A percentile compares a stretch with the other conserved stretches of the same genome.
phyloP scores from a whole-genome alignment of 2,888 invertebrate species.

The Agrotis clavis region DNA sequence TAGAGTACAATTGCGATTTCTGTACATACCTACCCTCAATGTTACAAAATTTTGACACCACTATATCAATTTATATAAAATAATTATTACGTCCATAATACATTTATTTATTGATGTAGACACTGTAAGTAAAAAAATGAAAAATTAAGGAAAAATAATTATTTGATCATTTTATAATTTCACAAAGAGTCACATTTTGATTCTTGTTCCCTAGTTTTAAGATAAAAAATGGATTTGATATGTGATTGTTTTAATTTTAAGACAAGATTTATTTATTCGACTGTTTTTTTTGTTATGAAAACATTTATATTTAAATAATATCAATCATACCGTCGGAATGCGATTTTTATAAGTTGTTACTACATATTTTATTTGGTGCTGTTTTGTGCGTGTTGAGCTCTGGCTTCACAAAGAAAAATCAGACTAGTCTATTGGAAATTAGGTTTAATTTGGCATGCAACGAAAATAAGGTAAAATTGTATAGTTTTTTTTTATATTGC shows the following conservation, averaged over 20 bases:
- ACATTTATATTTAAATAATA: conserved; percentile 24
- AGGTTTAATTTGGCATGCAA: conserved; percentile 22
- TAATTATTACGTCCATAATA: conserved; percentile 46
- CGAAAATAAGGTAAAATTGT: conserved; percentile 14
- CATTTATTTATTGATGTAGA: conserved; percentile 54
- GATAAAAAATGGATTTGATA: conserved; percentile 66
- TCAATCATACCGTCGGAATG: conserved; percentile 41
- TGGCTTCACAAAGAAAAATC: conserved; percentile 27
- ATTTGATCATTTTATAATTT: conserved; percentile 37
- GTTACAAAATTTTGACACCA: conserved; percentile 34
- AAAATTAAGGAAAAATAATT: conserved; percentile 13
- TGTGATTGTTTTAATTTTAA: conserved; percentile 68
- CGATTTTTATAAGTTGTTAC: conserved; percentile 58
- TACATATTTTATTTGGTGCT: conserved; percentile 31
- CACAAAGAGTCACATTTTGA: conserved; percentile 45
- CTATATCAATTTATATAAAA: conserved; percentile 33
- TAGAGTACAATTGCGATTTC: conserved; percentile 54
- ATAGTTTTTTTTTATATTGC: conserved; percentile 21
- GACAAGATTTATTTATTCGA: conserved; percentile 64
- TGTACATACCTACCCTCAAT: conserved; percentile 30
- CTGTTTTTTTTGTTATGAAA: conserved; percentile 41
- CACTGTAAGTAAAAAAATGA: conserved; percentile 22
- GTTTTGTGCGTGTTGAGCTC: conserved; percentile 39
- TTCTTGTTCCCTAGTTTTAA: conserved; percentile 54
- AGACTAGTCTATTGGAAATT: conserved; percentile 40